These are phyloP conservation scores for Didymodactylos carnosus DNA, from an alignment of 2,888 invertebrate genomes.

Conservation along the genomic window DNA sequence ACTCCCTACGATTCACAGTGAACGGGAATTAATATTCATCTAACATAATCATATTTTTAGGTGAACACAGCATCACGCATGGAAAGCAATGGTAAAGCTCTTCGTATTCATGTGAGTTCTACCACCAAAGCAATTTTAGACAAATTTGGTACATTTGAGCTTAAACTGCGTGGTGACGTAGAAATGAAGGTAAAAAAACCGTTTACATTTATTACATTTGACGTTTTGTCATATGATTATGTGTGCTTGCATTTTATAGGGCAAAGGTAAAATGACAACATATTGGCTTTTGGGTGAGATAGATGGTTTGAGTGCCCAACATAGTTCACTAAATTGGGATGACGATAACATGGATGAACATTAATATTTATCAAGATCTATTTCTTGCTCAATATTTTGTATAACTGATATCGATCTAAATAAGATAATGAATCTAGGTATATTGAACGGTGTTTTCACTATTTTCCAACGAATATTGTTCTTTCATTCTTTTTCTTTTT, in stretches of 20 bases:
- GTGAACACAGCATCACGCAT: constrained; percentile 36
- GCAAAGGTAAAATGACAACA: constrained; percentile 24
- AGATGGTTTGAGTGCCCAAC: constrained; percentile 1
- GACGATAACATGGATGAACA: not conserved
- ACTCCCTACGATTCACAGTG: no score
- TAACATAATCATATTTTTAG: no score
- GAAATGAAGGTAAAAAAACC: constrained; percentile 60
- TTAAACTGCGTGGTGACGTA: constrained; percentile 64
- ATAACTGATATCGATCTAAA: no score
- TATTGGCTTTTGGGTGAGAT: constrained; percentile 24
- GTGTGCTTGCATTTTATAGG: constrained; percentile 14
- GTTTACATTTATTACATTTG: no score
- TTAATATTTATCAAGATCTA: not conserved
- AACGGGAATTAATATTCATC: no score
- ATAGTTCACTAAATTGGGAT: not conserved
- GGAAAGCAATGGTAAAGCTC: constrained; percentile 61
- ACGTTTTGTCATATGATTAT: no score
- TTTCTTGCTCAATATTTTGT: no score
- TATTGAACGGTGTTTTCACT: no score
- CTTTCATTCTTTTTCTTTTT: no score
- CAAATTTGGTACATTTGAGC: constrained; percentile 57
- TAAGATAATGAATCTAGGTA: no score
- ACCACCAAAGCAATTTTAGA: constrained; percentile 65
- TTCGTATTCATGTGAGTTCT: constrained; percentile 74
- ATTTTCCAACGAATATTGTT: no score